These are phyloP conservation scores for Plodia interpunctella DNA, from an alignment of 1,140 invertebrate species.

Conservation along the genomic window DNA sequence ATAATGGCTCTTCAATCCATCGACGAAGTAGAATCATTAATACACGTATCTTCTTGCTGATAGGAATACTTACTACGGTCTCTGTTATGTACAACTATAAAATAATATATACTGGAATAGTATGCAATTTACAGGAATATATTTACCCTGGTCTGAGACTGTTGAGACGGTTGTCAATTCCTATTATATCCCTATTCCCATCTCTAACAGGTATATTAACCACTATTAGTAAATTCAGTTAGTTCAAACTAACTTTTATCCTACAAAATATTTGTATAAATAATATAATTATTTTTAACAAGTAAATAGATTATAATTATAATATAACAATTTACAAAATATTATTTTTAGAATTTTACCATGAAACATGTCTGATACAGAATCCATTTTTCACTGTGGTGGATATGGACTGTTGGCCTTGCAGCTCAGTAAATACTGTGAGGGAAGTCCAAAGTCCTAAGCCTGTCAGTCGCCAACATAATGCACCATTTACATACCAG, in stretches of 20 bases:
- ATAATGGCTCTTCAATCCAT: slow-evolving; percentile 11
- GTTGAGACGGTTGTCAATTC: slow-evolving; percentile 80
- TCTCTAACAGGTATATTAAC: slow-evolving; percentile 82
- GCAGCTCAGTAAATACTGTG: slow-evolving; percentile 80
- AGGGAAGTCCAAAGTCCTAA: slow-evolving; percentile 66
- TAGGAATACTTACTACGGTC: slow-evolving; percentile 21
- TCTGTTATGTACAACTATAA: slow-evolving; percentile 49
- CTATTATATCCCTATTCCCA: slow-evolving; percentile 79
- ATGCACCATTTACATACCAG: slow-evolving; percentile 69
- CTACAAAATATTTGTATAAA: no score
- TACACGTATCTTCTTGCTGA: slow-evolving; percentile 22
- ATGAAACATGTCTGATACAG: slow-evolving; percentile 86
- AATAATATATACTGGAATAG: slow-evolving; percentile 73
- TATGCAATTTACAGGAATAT: slow-evolving; percentile 82
- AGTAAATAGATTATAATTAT: no score
- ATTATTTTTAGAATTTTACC: slow-evolving; percentile 82
- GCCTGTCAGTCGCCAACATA: slow-evolving; percentile 45
- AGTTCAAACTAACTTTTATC: no score
- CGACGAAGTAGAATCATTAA: slow-evolving; percentile 13
- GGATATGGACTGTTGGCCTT: slow-evolving; percentile 88
- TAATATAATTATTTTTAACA: no score
- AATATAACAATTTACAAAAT: no score
- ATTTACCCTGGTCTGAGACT: slow-evolving; percentile 83
- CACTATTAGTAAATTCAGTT: no score
- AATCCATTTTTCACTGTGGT: slow-evolving; percentile 85